Percentiles rank a stretch among this genome's conserved stretches.
Evolutionary conservation across 2,888 invertebrate genomes (phyloP).

Genomic region (Junonia oenone): DNA sequence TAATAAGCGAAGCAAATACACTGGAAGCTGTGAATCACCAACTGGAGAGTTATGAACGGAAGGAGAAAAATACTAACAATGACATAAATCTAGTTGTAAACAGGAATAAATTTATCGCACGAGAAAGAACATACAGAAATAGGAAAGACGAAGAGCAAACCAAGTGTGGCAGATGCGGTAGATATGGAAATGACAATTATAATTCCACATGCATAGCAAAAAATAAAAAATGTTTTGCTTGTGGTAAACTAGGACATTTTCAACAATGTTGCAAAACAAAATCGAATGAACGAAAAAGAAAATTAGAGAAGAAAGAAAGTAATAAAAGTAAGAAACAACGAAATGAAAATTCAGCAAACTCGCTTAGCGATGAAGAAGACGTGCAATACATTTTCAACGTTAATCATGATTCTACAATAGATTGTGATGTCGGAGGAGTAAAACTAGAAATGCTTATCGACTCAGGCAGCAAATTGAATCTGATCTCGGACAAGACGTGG

Average conservation of each 20-base stretch:
- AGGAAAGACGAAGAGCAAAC: background rate
- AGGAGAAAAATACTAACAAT: background rate
- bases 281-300: slow-evolving; percentile 14
- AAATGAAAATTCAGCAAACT: slow-evolving; percentile 2
- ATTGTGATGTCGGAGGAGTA: slow-evolving; percentile 30
- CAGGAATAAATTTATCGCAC: slow-evolving; percentile 2
- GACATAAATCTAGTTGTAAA: background rate
- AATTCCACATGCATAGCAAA: too few species aligned
- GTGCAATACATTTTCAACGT: background rate
- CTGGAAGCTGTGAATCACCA: slow-evolving; percentile 4
- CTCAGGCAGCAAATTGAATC: too few species aligned
- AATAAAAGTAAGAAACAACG: background rate
- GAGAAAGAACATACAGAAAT: background rate
- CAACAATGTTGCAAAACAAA: slow-evolving; percentile 22
- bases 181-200: too few species aligned
- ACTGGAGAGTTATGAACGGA: background rate
- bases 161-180: too few species aligned
- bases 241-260: slow-evolving; percentile 29
- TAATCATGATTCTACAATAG: slow-evolving; percentile 2
- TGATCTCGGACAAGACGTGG: too few species aligned
- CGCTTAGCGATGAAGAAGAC: background rate
- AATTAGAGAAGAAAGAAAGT: background rate
- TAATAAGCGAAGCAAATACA: slow-evolving; percentile 1
- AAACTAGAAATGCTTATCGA: too few species aligned
- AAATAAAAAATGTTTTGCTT: too few species aligned